These are phyloP conservation scores for Pardalotus punctatus DNA, from an alignment of 2,113 vertebrate species.

Conservation along the genomic window DNA sequence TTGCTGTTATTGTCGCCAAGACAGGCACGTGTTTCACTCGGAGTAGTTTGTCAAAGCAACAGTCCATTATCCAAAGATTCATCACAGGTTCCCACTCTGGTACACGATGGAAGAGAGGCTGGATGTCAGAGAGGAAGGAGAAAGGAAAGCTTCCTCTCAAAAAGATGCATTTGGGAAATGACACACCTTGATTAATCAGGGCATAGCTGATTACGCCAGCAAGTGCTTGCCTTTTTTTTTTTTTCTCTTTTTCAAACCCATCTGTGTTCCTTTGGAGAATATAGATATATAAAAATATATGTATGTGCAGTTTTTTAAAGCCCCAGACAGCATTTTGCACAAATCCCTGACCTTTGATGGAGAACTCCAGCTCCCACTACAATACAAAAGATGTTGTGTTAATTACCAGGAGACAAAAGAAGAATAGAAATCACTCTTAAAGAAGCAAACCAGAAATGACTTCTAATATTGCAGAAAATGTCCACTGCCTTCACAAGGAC, in stretches of 20 bases:
- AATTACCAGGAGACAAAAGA: background rate
- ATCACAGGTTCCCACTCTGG: background rate
- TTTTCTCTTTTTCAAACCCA: background rate
- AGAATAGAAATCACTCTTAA: background rate
- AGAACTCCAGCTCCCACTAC: background rate
- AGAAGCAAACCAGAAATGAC: background rate
- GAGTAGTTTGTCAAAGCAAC: constrained; percentile 46
- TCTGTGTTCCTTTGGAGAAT: background rate
- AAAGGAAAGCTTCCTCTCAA: background rate
- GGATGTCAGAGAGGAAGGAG: background rate
- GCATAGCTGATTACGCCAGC: background rate
- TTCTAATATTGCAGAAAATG: background rate
- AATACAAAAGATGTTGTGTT: background rate
- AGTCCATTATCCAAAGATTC: constrained; percentile 39
- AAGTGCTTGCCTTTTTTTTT: background rate
- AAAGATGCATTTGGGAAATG: background rate
- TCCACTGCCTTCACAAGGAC: background rate
- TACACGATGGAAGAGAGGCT: background rate
- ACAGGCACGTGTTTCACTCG: constrained; percentile 26
- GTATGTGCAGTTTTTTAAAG: background rate
- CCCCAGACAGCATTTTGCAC: background rate
- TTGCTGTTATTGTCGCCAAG: background rate
- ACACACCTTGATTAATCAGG: background rate
- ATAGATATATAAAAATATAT: background rate
- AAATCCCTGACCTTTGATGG: background rate